Evolutionary conservation across 2,797 vertebrate species (phyloP).

Genomic region (Ctenopoma multispine): DNA sequence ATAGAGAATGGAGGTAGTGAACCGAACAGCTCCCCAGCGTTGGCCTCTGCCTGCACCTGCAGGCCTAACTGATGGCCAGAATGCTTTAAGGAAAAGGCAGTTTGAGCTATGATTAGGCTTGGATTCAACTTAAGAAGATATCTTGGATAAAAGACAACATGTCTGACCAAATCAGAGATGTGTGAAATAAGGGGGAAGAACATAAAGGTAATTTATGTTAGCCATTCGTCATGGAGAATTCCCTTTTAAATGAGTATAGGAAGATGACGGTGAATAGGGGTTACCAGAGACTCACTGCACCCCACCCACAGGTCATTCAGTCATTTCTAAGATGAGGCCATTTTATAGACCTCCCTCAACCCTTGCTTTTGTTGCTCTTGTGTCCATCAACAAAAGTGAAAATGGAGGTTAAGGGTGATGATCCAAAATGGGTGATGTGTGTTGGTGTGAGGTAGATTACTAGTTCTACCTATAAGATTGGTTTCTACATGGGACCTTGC

Average conservation of each 20-base stretch:
- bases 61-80: constrained; percentile 59
- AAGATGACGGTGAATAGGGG: constrained; percentile 47
- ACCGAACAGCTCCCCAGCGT: constrained; percentile 74
- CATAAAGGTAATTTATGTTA: constrained; percentile 8
- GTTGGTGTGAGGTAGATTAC: constrained; percentile 7
- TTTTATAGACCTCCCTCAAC: constrained; percentile 70
- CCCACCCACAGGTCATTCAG: constrained; percentile 78
- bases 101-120: constrained; percentile 33
- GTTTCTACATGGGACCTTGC: not conserved
- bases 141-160: constrained; percentile 9
- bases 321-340: constrained; percentile 76
- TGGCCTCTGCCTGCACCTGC: constrained; percentile 82
- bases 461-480: constrained; percentile 9
- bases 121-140: constrained; percentile 25
- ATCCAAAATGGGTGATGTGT: constrained; percentile 28
- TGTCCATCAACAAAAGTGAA: constrained; percentile 57
- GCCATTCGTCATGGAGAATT: constrained; percentile 26
- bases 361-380: constrained; percentile 60
- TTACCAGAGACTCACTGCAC: constrained; percentile 50
- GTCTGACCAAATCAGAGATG: not conserved
- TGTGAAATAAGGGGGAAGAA: constrained; percentile 3
- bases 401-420: constrained; percentile 48
- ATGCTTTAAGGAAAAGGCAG: constrained; percentile 49
- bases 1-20: constrained; percentile 81
- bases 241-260: constrained; percentile 32